Base-by-base conservation (phyloP, 2,797 vertebrate genomes). In the Leptoclinus maculatus region DNA sequence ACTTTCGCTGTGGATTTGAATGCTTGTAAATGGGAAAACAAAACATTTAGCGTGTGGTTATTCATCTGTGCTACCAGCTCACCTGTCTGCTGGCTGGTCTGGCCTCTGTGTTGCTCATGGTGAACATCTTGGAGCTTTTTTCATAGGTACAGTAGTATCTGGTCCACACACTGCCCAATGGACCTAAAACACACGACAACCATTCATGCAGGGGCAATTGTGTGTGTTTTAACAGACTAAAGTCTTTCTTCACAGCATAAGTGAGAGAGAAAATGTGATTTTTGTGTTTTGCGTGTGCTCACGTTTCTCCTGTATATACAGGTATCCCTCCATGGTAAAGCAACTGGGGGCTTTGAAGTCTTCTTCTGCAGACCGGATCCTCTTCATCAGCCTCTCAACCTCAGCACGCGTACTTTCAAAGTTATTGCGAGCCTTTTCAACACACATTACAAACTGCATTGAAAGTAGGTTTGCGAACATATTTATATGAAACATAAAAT, bases 371-470 rank as follows among this genome's bases (percentile, higher is more conserved):
- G 97, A 96, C 25, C 97, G 97, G 94, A 99, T 99, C 89, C 98
- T 97, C 75, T 97, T 97, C 98, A 99, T 99, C 83, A 99, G 90
- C 80, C 96, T 95, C 86, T 99, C 98, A 36, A 99, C 97, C 92
- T 99, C 98, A 82, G 96, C 97, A 16, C 98, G 96, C 0, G 98
- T 99, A 89, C 98, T 99, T 94, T 99, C 98, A 91, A 99, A 99
- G 92, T 99, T 99, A 93, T 99, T 99, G 36, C 98, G 96, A 25
- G 98, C 98, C 98, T 99, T 88, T 49, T 88, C 9, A 82, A 71
- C 71, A 77, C 29, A 93, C 49, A 87, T 1, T 5, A 32, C 36
- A 59, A 63, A 78, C 10, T 43, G 7, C 19, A 72, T 23, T 27
- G 3, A 47, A 73, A 60, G 25, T 23, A 34, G 38, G 29, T 4